phyloP scores from a whole-genome alignment of 1,140 invertebrate species.

The Hydropsyche tenuis region DNA sequence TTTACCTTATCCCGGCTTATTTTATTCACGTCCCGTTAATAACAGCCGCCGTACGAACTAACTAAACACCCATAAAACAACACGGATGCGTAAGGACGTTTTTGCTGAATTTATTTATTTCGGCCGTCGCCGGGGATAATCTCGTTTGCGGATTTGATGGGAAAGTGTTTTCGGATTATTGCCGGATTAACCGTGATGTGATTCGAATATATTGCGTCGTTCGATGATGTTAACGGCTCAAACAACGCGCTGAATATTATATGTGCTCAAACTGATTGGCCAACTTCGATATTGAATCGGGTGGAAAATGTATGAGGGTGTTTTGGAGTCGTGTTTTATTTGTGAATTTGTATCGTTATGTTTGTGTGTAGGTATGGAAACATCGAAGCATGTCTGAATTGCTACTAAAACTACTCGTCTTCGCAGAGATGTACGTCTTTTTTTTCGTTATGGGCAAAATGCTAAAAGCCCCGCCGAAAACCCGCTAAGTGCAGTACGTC shows the following conservation, averaged over 20 bases:
- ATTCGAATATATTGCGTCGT: not conserved
- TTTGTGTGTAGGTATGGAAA: too few relatives aligned
- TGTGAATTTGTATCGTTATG: too few relatives aligned
- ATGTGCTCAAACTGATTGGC: too few relatives aligned
- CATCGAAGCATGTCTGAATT: too few relatives aligned
- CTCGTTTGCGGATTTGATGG: slow-evolving; percentile 6
- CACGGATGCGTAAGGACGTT: not conserved
- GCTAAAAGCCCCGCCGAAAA: too few relatives aligned
- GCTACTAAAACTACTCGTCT: not conserved
- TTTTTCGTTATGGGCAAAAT: too few relatives aligned
- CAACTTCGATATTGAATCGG: too few relatives aligned
- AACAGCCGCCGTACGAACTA: not conserved
- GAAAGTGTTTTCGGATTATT: slow-evolving; percentile 5
- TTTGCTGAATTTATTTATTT: slow-evolving; percentile 16
- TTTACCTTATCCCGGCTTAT: not conserved
- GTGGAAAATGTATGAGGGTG: too few relatives aligned
- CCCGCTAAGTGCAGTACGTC: not conserved
- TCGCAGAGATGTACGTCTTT: not conserved
- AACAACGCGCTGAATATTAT: too few relatives aligned
- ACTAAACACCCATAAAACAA: not conserved
- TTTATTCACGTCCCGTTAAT: slow-evolving; percentile 23
- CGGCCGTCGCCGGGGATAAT: not conserved
- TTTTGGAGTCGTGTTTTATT: too few relatives aligned
- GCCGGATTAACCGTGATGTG: not conserved
- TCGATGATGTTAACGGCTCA: not conserved